Percentiles rank a stretch among this genome's conserved stretches.
phyloP scores from a whole-genome alignment of 1,140 invertebrate genomes.

The Proales similis region DNA sequence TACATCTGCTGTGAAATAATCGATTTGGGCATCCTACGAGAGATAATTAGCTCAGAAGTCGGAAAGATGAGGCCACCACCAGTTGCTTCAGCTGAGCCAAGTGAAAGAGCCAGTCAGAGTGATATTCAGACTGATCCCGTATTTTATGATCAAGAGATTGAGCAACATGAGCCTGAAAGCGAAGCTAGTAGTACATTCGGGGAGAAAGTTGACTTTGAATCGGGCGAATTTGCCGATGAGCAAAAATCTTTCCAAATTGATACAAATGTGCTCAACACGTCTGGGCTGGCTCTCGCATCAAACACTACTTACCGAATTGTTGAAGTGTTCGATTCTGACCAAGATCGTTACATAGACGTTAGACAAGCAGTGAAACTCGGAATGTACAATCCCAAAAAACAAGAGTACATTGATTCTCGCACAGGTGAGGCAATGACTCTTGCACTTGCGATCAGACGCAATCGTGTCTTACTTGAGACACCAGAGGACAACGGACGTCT shows the following conservation, averaged over 20 bases:
- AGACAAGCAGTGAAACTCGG: conserved; percentile 14
- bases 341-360: neutral
- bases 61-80: no score
- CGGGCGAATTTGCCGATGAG: no score
- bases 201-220: no score
- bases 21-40: conserved; percentile 4
- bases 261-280: neutral
- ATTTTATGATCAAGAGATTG: no score
- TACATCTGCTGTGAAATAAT: conserved; percentile 36
- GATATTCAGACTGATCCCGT: no score
- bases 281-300: neutral
- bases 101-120: no score
- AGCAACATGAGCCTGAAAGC: no score
- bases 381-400: neutral
- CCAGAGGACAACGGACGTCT: no score
- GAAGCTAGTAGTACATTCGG: no score
- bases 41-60: conserved; percentile 7
- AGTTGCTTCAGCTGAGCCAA: no score
- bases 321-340: conserved; percentile 25
- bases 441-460: neutral
- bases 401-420: conserved; percentile 18
- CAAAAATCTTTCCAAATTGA: no score
- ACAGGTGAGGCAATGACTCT: conserved; percentile 4
- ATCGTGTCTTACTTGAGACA: no score
- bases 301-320: neutral